Conservation (phyloP, 2,113 vertebrate genomes). For the Rhinogobius similis region DNA sequence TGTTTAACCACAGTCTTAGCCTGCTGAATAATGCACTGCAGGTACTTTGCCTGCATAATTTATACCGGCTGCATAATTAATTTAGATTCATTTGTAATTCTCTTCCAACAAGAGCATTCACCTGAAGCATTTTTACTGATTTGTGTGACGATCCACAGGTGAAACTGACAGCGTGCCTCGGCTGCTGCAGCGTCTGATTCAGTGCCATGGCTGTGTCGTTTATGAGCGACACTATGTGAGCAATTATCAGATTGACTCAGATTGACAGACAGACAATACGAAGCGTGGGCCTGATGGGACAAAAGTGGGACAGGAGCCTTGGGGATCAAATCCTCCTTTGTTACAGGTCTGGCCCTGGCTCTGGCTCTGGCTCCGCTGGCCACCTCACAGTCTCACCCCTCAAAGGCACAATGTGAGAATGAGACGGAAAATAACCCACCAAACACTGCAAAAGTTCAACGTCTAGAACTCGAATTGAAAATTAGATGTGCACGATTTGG, state of each 20-base stretch:
- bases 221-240: conserved; percentile 22
- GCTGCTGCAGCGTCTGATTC: conserved; percentile 1
- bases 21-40: conserved; percentile 63
- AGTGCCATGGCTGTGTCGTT: conserved; percentile 17
- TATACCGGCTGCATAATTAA: conserved; percentile 58
- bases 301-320: conserved; percentile 69
- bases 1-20: conserved; percentile 56
- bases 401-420: background rate
- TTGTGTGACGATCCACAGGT: conserved; percentile 26
- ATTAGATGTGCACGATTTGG: too few relatives aligned
- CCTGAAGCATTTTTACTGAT: conserved; percentile 24
- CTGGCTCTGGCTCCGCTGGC: conserved; percentile 43
- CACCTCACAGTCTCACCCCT: conserved; percentile 34
- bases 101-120: conserved; percentile 33
- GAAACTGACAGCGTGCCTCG: background rate
- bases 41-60: conserved; percentile 65
- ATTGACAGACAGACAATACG: conserved; percentile 34
- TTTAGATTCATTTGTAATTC: conserved; percentile 45
- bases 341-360: conserved; percentile 47
- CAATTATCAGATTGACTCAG: conserved; percentile 36
- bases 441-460: background rate
- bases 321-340: conserved; percentile 69
- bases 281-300: conserved; percentile 43
- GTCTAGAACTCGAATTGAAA: background rate
- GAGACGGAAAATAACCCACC: background rate